Percentiles rank a stretch among this genome's conserved stretches.
phyloP scores from a whole-genome alignment of 2,888 invertebrate species.

The Antheraea assamensis region DNA sequence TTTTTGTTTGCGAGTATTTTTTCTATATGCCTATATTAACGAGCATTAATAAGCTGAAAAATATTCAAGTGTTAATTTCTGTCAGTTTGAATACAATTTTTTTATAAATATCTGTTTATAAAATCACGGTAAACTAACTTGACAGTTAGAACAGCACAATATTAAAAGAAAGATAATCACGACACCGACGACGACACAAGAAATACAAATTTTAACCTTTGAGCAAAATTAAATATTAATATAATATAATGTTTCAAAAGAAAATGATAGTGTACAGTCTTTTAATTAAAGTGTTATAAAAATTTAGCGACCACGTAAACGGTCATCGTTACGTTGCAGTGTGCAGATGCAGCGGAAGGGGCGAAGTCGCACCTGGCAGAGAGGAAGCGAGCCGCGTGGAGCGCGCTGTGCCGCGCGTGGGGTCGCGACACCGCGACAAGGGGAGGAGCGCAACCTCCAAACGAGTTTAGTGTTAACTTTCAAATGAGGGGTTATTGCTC shows the following conservation, averaged over 20 bases:
- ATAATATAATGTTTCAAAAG: too few relatives aligned
- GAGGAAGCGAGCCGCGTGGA: slow-evolving; percentile 66
- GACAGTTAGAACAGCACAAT: too few relatives aligned
- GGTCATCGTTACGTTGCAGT: background rate
- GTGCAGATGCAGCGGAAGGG: slow-evolving; percentile 11
- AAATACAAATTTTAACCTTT: too few relatives aligned
- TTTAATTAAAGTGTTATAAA: background rate
- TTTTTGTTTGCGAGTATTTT: background rate
- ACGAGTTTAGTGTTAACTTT: slow-evolving; percentile 58
- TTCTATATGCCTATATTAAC: too few relatives aligned
- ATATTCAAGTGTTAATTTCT: too few relatives aligned
- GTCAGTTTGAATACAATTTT: too few relatives aligned
- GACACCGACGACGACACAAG: too few relatives aligned
- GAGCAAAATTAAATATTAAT: too few relatives aligned
- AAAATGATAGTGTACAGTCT: background rate
- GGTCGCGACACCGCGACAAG: slow-evolving; percentile 57
- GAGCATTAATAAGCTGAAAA: too few relatives aligned
- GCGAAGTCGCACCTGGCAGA: slow-evolving; percentile 55
- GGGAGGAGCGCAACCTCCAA: slow-evolving; percentile 51
- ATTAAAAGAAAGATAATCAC: too few relatives aligned
- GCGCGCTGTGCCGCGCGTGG: slow-evolving; percentile 50
- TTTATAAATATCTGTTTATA: too few relatives aligned
- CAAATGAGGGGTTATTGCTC: slow-evolving; percentile 52
- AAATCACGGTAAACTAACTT: too few relatives aligned
- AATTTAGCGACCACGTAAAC: background rate